These are phyloP conservation scores for Pocota personata DNA, from an alignment of 2,888 invertebrate genomes.

Conservation along the genomic window DNA sequence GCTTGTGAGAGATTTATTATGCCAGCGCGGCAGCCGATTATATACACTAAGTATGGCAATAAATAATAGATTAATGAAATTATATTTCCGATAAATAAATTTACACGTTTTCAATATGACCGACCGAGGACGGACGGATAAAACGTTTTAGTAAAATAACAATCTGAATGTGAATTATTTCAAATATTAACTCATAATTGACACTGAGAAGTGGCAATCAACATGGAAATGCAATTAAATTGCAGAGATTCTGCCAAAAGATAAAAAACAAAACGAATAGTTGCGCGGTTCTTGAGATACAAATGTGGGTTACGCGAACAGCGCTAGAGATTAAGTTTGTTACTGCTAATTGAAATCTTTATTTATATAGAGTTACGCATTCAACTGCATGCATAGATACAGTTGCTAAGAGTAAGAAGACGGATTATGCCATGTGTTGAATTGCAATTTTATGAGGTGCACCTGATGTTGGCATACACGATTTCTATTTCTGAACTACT, in stretches of 20 bases:
- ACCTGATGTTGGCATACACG: background rate
- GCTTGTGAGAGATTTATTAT: slow-evolving; percentile 45
- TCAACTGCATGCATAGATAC: background rate
- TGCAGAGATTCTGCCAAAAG: slow-evolving; percentile 45
- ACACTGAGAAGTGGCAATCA: slow-evolving; percentile 67
- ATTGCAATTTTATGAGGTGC: background rate
- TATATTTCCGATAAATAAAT: slow-evolving; percentile 54
- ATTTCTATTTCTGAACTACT: background rate
- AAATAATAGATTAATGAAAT: slow-evolving; percentile 69
- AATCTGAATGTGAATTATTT: slow-evolving; percentile 48
- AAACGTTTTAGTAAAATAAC: slow-evolving; percentile 5
- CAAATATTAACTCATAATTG: slow-evolving; percentile 58
- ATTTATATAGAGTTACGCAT: slow-evolving; percentile 15
- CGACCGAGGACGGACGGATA: slow-evolving; percentile 9
- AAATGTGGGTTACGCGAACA: slow-evolving; percentile 48
- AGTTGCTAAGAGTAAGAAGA: background rate
- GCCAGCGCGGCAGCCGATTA: slow-evolving; percentile 31
- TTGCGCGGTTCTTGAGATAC: background rate
- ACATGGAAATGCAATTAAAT: slow-evolving; percentile 71
- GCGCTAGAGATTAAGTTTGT: background rate
- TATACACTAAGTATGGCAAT: slow-evolving; percentile 46
- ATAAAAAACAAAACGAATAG: background rate
- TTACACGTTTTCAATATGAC: slow-evolving; percentile 8
- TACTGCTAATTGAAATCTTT: slow-evolving; percentile 27
- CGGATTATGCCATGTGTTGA: background rate